Conservation (phyloP, 2,888 invertebrate genomes). For the Lasius fuliginosus region DNA sequence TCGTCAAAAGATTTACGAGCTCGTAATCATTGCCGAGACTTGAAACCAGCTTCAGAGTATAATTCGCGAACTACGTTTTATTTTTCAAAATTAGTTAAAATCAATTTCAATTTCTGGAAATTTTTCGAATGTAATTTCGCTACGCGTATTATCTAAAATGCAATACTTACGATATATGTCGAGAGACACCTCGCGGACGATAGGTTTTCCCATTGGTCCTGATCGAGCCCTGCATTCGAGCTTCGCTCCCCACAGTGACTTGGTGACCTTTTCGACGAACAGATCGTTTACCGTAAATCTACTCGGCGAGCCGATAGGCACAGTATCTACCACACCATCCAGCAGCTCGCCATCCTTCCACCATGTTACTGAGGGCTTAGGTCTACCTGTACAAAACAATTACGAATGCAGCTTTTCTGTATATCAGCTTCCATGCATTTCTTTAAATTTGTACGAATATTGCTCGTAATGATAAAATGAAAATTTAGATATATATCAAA, state of each 20-base stretch:
- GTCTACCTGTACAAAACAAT: constrained; percentile 89
- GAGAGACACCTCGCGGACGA: constrained; percentile 91
- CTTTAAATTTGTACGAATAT: neutral
- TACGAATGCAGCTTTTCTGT: neutral
- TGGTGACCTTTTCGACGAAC: constrained; percentile 90
- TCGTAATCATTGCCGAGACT: constrained; percentile 7
- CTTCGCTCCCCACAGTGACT: constrained; percentile 91
- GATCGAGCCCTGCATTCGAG: constrained; percentile 93
- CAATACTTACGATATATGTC: constrained; percentile 89
- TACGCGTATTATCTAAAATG: neutral
- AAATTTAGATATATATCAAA: neutral
- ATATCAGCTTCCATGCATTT: neutral
- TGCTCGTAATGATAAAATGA: neutral
- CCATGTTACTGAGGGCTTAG: constrained; percentile 94
- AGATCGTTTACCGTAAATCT: constrained; percentile 91
- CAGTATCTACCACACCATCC: constrained; percentile 91
- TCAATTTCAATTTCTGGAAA: neutral
- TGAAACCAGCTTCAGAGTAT: neutral
- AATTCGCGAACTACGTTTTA: neutral
- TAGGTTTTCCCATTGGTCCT: constrained; percentile 90
- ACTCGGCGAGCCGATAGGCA: constrained; percentile 87
- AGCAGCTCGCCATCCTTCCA: constrained; percentile 92
- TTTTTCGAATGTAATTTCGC: neutral
- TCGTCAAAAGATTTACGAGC: constrained; percentile 35
- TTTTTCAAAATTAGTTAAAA: neutral